Evolutionary conservation across 2,888 invertebrate genomes (phyloP).

Genomic region (Ariolimax columbianus): DNA sequence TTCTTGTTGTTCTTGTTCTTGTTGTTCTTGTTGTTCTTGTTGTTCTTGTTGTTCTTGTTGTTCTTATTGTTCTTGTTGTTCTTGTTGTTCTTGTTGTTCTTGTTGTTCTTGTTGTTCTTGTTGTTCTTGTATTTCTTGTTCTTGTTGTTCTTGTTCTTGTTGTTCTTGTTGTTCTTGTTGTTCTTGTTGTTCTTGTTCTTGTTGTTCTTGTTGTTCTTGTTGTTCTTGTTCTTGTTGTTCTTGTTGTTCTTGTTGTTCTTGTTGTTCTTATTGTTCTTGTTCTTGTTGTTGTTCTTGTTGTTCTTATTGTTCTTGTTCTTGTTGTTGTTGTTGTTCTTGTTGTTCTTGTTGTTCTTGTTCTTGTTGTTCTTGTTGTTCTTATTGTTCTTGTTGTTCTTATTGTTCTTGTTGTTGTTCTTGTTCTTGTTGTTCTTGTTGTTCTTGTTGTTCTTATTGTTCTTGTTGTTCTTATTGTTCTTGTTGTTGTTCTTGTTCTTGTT

Average conservation of each 20-base stretch:
- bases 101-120: neutral
- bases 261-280: too few species aligned
- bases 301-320: too few species aligned
- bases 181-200: neutral
- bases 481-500: neutral
- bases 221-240: neutral
- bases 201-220: neutral
- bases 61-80: too few species aligned
- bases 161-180: neutral
- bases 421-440: neutral
- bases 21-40: neutral
- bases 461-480: too few species aligned
- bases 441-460: too few species aligned
- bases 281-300: too few species aligned
- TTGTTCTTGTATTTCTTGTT: too few species aligned
- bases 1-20: neutral
- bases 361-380: too few species aligned
- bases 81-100: neutral
- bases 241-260: too few species aligned
- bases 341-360: conserved; percentile 4
- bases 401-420: neutral
- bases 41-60: neutral
- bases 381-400: too few species aligned
- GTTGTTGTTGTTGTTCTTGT: neutral
- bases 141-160: neutral